Conservation (phyloP, 2,113 vertebrate genomes). For the Oreochromis spilurus region DNA sequence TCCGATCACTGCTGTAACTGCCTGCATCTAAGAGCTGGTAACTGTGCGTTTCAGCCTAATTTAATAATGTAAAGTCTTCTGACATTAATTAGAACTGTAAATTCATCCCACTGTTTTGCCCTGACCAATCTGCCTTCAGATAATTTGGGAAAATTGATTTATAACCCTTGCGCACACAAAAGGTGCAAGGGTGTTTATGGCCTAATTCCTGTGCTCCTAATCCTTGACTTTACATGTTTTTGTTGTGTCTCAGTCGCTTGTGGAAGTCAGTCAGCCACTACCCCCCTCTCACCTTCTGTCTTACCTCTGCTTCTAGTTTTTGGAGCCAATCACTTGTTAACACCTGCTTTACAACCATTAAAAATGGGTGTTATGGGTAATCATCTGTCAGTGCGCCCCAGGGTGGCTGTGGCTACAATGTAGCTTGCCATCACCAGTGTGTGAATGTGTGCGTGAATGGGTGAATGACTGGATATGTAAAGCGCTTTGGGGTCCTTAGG, state of each 20-base stretch:
- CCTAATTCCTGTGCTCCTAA: neutral
- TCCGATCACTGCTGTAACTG: neutral
- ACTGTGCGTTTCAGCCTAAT: neutral
- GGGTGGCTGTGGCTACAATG: too few relatives aligned
- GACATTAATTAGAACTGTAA: neutral
- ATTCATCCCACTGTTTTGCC: neutral
- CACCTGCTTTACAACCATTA: neutral
- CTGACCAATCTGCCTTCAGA: neutral
- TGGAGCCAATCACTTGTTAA: neutral
- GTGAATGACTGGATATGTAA: too few relatives aligned
- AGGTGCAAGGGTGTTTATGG: neutral
- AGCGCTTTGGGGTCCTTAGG: too few relatives aligned
- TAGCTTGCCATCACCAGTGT: too few relatives aligned
- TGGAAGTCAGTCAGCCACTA: neutral
- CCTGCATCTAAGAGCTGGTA: neutral
- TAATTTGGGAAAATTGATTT: neutral
- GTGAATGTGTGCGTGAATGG: too few relatives aligned
- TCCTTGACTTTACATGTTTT: neutral
- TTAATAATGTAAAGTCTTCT: neutral
- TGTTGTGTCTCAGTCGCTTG: neutral
- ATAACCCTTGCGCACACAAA: neutral
- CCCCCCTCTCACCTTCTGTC: neutral
- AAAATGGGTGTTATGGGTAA: neutral
- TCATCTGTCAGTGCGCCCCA: too few relatives aligned
- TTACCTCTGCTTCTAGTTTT: neutral